Evolutionary conservation across 2,888 invertebrate species (phyloP), one percentile per base, ranked within the genome.

Genomic region (Globia sparganii): DNA sequence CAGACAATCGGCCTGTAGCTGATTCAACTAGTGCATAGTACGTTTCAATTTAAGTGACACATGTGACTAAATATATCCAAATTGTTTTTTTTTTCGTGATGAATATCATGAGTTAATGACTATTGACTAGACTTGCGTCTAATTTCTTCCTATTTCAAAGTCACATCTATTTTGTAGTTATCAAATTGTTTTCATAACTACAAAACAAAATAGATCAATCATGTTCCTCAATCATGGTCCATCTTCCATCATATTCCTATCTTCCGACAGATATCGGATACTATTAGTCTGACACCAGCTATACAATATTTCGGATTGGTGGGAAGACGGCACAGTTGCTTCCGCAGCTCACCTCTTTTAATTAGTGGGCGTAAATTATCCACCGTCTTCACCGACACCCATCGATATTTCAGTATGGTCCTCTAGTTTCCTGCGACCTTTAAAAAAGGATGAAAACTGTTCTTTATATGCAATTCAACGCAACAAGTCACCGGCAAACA

Each of bases 401-500:
- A 76, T 79, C 31, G 56, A 83, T 76, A 31, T 62, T 73, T 64
- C 46, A 67, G 62, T n/a, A 46, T 0, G 9, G 13, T 65, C 28
- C 25, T 53, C 9, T 31, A 46, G n/a, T 64, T 49, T 58, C 25
- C 46, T 43, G 64, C 21, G 59, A 49, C 11, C 21, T 37, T 40
- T 15, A 59, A 71, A 75, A 71, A 61, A n/a, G 43, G 37, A 61
- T 40, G 37, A 28, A 74, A 31, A 43, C 40, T 46, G 21, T 68
- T 78, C 9, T 72, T 71, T 62, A 66, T 53, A 25, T 58, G 13
- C 1, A 67, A 59, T 62, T 74, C 73, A 43, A 75, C 75, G 79
- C 84, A 86, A 87, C 81, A 86, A 84, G 83, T 84, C 34, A 61
- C 53, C 53, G 46, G 53, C 79, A 61, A 72, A 53, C 49, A 83